Evolutionary conservation across 2,797 vertebrate species (phyloP).

Genomic region (Parauchenoglanis ngamensis): DNA sequence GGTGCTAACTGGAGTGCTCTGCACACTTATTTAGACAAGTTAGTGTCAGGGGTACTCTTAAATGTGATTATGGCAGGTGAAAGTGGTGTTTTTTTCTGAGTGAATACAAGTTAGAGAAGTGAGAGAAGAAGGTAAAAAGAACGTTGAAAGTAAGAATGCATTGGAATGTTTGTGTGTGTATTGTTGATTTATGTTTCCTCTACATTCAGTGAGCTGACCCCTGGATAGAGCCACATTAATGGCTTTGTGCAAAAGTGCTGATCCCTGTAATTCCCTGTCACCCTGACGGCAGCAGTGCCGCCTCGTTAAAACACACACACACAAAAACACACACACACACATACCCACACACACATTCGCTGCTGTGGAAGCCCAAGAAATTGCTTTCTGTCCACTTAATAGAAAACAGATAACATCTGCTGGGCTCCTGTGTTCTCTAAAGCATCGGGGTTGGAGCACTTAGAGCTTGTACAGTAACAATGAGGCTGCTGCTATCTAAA

Average conservation of each 20-base stretch:
- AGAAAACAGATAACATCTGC: slow-evolving; percentile 61
- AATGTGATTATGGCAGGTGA: neutral
- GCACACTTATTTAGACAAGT: neutral
- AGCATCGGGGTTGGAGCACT: slow-evolving; percentile 32
- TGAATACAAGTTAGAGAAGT: slow-evolving; percentile 1
- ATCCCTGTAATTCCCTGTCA: slow-evolving; percentile 57
- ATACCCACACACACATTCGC: slow-evolving; percentile 33
- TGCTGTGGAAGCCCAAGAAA: slow-evolving; percentile 58
- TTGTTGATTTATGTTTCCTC: slow-evolving; percentile 11
- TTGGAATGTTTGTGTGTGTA: slow-evolving; percentile 15
- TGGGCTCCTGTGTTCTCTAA: slow-evolving; percentile 45
- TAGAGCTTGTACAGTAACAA: slow-evolving; percentile 38
- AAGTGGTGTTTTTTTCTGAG: neutral
- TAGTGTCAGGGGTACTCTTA: neutral
- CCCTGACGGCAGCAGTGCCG: slow-evolving; percentile 36
- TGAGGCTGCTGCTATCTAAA: slow-evolving; percentile 34
- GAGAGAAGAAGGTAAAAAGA: neutral
- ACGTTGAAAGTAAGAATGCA: slow-evolving; percentile 11
- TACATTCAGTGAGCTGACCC: slow-evolving; percentile 41
- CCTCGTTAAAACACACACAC: slow-evolving; percentile 50
- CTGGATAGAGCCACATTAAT: slow-evolving; percentile 53
- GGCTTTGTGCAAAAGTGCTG: slow-evolving; percentile 59
- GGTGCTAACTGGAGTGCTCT: slow-evolving; percentile 26
- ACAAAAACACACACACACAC: slow-evolving; percentile 26
- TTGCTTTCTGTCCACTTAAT: slow-evolving; percentile 62